Conservation (phyloP, 2,888 invertebrate species). For the Apodemia hepburni region DNA sequence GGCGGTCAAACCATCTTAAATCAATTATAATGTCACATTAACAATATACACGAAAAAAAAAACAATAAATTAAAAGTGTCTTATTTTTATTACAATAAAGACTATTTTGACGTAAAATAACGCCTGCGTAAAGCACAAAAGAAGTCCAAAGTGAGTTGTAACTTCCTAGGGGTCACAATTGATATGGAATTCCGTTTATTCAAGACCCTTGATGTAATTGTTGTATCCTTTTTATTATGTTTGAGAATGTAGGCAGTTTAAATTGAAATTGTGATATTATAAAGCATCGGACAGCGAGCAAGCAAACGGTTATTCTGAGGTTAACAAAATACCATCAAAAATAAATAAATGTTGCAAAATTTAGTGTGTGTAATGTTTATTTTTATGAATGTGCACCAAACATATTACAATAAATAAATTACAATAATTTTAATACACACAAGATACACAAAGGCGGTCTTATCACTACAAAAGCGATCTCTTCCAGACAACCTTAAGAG, state of each 20-base stretch:
- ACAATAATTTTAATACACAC: no score
- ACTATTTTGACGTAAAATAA: constrained; percentile 2
- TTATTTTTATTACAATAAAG: constrained; percentile 14
- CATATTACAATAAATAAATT: no score
- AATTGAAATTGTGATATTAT: background rate
- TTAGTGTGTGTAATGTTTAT: no score
- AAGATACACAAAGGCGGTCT: no score
- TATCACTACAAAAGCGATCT: no score
- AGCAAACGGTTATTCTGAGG: no score
- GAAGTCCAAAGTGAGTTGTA: constrained; percentile 40
- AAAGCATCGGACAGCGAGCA: background rate
- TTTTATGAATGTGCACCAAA: no score
- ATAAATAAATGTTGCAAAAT: no score
- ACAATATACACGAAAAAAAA: constrained; percentile 34
- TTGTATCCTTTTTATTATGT: constrained; percentile 26
- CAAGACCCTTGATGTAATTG: constrained; percentile 29
- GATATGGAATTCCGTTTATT: constrained; percentile 29
- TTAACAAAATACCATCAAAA: no score
- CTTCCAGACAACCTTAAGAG: no score
- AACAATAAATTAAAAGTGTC: constrained; percentile 29
- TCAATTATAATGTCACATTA: constrained; percentile 41
- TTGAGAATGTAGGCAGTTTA: constrained; percentile 6
- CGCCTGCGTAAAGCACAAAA: constrained; percentile 1
- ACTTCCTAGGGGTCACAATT: constrained; percentile 38
- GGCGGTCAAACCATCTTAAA: constrained; percentile 36